Percentiles rank a stretch among this genome's conserved stretches.
phyloP scores from a whole-genome alignment of 2,888 invertebrate genomes.

The Sesia bembeciformis region DNA sequence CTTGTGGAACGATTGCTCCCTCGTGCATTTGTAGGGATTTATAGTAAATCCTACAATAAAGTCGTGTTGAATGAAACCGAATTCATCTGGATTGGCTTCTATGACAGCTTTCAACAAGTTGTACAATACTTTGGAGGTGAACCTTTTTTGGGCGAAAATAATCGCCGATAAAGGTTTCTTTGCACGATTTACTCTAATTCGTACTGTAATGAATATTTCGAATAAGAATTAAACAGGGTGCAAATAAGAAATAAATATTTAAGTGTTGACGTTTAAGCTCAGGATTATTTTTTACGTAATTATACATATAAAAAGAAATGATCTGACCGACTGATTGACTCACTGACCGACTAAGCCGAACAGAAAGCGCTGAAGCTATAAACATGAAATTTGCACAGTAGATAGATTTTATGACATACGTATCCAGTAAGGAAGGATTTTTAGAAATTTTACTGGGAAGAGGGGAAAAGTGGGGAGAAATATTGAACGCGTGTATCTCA shows the following conservation, averaged over 20 bases:
- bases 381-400: no score
- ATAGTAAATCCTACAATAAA: constrained; percentile 81
- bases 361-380: no score
- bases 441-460: no score
- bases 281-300: no score
- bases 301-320: no score
- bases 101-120: constrained; percentile 76
- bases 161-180: constrained; percentile 77
- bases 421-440: no score
- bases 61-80: constrained; percentile 77
- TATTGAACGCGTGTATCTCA: no score
- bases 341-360: no score
- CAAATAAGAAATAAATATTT: background rate
- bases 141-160: constrained; percentile 82
- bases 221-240: constrained; percentile 8
- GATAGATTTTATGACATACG: no score
- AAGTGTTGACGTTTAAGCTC: no score
- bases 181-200: constrained; percentile 32
- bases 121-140: constrained; percentile 84
- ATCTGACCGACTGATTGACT: no score
- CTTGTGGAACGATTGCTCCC: constrained; percentile 68
- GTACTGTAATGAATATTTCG: background rate
- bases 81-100: constrained; percentile 48
- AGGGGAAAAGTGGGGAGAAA: no score
- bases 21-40: constrained; percentile 71